Evolutionary conservation across 2,888 invertebrate species (phyloP), one percentile per base, ranked within the genome.

Genomic region (Dione vanillae): DNA sequence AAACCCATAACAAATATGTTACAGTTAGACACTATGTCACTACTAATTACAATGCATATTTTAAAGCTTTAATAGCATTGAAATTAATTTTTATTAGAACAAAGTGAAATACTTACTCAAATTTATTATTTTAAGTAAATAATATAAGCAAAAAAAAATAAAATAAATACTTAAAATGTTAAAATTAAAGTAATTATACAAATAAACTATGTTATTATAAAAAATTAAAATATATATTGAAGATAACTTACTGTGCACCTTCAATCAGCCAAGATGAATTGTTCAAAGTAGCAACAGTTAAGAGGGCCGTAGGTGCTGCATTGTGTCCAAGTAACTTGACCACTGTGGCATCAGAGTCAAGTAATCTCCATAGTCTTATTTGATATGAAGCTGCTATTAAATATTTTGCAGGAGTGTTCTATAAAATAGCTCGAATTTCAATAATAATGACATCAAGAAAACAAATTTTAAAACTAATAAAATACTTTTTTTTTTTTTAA

Each of bases 381-480:
- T 92, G 92, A 82, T 86, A 90, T 69, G 92, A 92, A 1, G 93
- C 92, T 69, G 89, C 86, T 9, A 93, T 84, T 41, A 92, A 65
- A 72, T 83, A 92, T 16, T 79, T 80, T 9, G 90, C 87, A 43
- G 79, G 74, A 41, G 87, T 87, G 65, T 84, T 84, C 92, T 93
- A 61, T 20, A 0, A 84, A 84, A 69, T 37, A 47, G 37, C 5
- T 3, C 27, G 5, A 27, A 47, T 7, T 16, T n/a, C 16, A 47
- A 47, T 16, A 47, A 47, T 8, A 16, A 16, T 16, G 9, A 27
- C 27, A n/a, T 9, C 83, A 69, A 41, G 41, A 37, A 40, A 52
- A 20, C 27, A 27, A 27, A 27, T 27, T 27, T 27, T 27, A 8
- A 45, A 67, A 19, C 16, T 7, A n/a, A n/a, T n/a, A n/a, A n/a